These are phyloP conservation scores for Platysteira castanea DNA, from an alignment of 2,113 vertebrate genomes.

Conservation along the genomic window DNA sequence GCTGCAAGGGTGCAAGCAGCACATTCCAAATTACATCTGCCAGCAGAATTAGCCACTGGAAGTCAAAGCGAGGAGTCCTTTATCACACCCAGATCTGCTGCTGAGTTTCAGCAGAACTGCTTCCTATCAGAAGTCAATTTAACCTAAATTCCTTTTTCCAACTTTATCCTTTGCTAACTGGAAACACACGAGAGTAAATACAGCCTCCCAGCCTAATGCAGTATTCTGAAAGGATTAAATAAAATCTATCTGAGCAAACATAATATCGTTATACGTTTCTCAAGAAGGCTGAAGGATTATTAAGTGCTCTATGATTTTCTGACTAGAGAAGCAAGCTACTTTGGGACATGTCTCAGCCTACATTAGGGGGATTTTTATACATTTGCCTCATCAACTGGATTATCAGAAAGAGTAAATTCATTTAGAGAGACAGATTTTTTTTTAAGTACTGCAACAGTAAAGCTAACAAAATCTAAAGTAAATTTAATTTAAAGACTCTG, in stretches of 20 bases:
- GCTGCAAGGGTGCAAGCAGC: background rate
- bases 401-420: conserved; percentile 14
- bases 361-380: conserved; percentile 42
- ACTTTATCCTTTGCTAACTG: background rate
- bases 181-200: conserved; percentile 40
- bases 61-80: background rate
- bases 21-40: background rate
- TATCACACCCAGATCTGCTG: background rate
- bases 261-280: conserved; percentile 12
- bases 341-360: conserved; percentile 29
- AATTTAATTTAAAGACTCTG: background rate
- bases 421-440: background rate
- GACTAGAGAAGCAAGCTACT: conserved; percentile 5
- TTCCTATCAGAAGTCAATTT: background rate
- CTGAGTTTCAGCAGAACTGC: background rate
- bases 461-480: background rate
- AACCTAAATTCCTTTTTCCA: background rate
- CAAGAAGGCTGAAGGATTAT: conserved; percentile 45
- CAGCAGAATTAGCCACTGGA: background rate
- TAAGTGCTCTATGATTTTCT: conserved; percentile 31
- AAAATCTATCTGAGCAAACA: conserved; percentile 43
- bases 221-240: conserved; percentile 60
- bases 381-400: conserved; percentile 38
- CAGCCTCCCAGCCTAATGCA: conserved; percentile 1
- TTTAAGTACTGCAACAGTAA: background rate